Base-by-base conservation (phyloP, 2,113 vertebrate species). In the Benitochromis conjunctus region DNA sequence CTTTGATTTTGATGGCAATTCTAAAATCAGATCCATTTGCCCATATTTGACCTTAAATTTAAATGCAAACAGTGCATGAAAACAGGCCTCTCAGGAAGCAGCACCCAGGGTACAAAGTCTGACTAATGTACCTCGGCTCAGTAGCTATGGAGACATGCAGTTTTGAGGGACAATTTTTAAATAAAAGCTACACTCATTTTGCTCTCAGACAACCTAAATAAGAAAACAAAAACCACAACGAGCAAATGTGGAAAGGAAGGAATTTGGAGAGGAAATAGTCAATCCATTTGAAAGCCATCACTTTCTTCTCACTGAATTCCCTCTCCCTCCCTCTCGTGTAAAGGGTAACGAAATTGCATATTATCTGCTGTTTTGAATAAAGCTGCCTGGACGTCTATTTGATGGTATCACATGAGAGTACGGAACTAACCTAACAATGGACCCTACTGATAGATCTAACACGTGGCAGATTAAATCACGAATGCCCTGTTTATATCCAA, bases 171-270 rank as follows among this genome's bases (percentile, higher is more conserved):
- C 74, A 87, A 60, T 81, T 89, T 88, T 90, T 85, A 90, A 92
- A 90, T 81, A 86, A 90, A 89, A 90, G 86, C 89, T 88, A 85
- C 84, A 83, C 80, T 91, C 81, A 66, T 90, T 89, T 87, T 86
- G 82, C 78, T 89, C 89, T 80, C 88, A 86, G 88, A 85, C 86
- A 83, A 86, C 74, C 86, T 88, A 90, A 92, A 93, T 91, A 92
- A 88, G 88, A 91, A 92, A 91, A 91, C 79, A 93, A 91, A 91
- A 91, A 58, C 86, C 85, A 80, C 85, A 92, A 85, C 1, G 78
- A 91, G 87, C 86, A 88, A 94, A 93, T 87, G 79, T 80, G 87
- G 92, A 91, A 56, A 91, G 74, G 78, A 88, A 91, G 53, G 86
- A 91, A 91, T 91, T 86, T 87, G 29, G 9, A 92, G 54, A 88